phyloP scores from a whole-genome alignment of 1,140 invertebrate species.

The Phthorimaea operculella region DNA sequence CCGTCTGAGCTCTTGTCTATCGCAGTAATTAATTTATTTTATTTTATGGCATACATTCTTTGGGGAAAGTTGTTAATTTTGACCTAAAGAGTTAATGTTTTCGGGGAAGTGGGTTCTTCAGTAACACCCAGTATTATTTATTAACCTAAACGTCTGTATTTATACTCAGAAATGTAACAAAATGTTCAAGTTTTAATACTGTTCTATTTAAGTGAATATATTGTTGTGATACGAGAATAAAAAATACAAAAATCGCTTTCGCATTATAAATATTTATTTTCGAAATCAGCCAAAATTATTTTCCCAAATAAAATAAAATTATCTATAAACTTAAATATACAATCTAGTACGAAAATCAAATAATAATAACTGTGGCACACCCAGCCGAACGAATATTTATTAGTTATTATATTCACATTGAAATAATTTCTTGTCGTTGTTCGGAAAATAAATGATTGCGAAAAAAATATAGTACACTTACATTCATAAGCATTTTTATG shows the following conservation, averaged over 20 bases:
- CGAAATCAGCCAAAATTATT: constrained; percentile 58
- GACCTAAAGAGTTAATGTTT: no score
- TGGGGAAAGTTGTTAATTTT: no score
- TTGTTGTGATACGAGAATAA: constrained; percentile 4
- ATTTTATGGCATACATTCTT: no score
- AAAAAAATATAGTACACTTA: no score
- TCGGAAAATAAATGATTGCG: neutral
- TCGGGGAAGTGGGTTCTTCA: no score
- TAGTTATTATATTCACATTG: neutral
- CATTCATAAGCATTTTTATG: no score
- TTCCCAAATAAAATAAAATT: constrained; percentile 40
- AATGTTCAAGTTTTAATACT: no score
- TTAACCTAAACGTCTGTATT: no score
- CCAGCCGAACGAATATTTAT: constrained; percentile 6
- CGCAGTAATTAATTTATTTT: no score
- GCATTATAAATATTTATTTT: constrained; percentile 61
- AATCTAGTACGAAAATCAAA: constrained; percentile 22
- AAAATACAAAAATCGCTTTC: constrained; percentile 36
- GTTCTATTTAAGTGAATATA: neutral
- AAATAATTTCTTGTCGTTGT: neutral
- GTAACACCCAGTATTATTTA: no score
- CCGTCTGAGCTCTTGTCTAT: no score
- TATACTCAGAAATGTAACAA: no score
- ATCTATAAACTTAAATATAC: constrained; percentile 46
- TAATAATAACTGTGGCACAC: constrained; percentile 12